Evolutionary conservation across 2,888 invertebrate genomes (phyloP).

Genomic region (Brenthis ino): DNA sequence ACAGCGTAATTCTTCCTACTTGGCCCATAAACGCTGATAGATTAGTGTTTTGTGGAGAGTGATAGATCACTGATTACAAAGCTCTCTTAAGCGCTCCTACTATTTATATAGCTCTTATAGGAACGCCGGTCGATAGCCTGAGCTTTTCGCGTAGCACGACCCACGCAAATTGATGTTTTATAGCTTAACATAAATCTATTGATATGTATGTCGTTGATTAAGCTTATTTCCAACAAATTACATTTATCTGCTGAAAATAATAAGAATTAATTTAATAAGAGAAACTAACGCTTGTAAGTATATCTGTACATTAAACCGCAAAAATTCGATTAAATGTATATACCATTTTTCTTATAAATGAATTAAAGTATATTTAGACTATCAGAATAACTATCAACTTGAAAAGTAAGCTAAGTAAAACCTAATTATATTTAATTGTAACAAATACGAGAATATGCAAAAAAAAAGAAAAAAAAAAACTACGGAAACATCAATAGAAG

Average conservation of each 20-base stretch:
- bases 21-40: conserved; percentile 28
- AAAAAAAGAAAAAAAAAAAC: too few relatives aligned
- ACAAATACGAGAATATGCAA: too few relatives aligned
- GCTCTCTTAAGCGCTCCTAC: conserved; percentile 46
- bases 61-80: conserved; percentile 47
- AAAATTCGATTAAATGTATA: too few relatives aligned
- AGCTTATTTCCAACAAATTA: background rate
- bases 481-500: too few relatives aligned
- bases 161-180: conserved; percentile 27
- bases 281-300: too few relatives aligned
- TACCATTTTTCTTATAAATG: too few relatives aligned
- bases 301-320: too few relatives aligned
- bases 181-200: background rate
- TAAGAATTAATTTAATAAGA: background rate
- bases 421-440: too few relatives aligned
- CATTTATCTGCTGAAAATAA: background rate
- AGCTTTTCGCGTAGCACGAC: conserved; percentile 24
- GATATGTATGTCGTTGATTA: background rate
- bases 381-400: too few relatives aligned
- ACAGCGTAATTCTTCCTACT: conserved; percentile 23
- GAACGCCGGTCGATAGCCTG: conserved; percentile 48
- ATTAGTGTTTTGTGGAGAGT: conserved; percentile 41
- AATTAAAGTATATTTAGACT: too few relatives aligned
- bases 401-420: too few relatives aligned
- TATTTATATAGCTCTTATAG: conserved; percentile 52